phyloP scores from a whole-genome alignment of 2,797 vertebrate genomes.

The Tympanoctomys barrerae region DNA sequence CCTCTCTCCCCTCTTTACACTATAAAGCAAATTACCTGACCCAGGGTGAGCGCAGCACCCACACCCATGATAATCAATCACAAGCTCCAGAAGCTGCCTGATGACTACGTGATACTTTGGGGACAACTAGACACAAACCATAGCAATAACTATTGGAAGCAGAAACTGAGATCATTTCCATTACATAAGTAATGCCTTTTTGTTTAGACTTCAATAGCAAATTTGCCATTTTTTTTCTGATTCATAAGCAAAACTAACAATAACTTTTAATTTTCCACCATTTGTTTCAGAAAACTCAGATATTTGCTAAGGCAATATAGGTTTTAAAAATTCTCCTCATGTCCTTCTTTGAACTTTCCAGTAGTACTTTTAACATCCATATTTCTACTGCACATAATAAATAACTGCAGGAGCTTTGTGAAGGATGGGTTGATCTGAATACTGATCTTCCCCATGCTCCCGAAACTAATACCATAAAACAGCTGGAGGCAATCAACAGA shows the following conservation, averaged over 20 bases:
- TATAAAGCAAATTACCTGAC: no score
- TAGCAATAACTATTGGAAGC: no score
- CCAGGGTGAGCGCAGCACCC: no score
- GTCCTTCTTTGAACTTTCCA: not conserved
- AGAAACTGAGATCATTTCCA: not conserved
- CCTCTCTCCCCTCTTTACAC: no score
- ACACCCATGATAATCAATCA: no score
- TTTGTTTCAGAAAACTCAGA: not conserved
- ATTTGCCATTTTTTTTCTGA: not conserved
- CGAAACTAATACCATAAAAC: not conserved
- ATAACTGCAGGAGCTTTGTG: not conserved
- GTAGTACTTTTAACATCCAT: not conserved
- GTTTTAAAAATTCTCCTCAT: not conserved
- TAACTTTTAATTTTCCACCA: not conserved
- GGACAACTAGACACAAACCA: no score
- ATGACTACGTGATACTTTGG: no score
- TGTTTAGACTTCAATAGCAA: not conserved
- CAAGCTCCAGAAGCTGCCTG: no score
- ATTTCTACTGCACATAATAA: not conserved
- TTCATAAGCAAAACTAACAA: not conserved
- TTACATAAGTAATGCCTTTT: not conserved
- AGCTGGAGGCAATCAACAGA: not conserved
- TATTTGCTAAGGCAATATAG: not conserved
- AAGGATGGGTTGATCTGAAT: not conserved
- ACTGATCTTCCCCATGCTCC: not conserved